A percentile compares a stretch with the other conserved stretches of the same genome.
These are phyloP conservation scores for Drosophila burlai DNA, from an alignment of 1,140 invertebrate species.

Conservation along the genomic window DNA sequence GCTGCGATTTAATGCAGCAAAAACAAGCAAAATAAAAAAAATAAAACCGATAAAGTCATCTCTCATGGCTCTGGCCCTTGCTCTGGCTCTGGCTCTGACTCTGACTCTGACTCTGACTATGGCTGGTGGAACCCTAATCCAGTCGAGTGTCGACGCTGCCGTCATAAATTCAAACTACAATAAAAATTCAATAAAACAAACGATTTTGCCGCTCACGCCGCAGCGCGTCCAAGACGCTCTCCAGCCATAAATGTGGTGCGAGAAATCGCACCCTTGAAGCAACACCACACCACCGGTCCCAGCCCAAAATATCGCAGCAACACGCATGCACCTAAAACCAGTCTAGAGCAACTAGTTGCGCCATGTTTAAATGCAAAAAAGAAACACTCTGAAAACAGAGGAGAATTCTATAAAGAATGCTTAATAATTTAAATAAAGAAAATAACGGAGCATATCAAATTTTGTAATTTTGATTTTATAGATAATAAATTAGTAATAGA, in stretches of 20 bases:
- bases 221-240: constrained; percentile 41
- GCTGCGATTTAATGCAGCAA: constrained; percentile 81
- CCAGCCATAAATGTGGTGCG: constrained; percentile 47
- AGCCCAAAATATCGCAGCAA: constrained; percentile 25
- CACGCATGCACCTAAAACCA: constrained; percentile 36
- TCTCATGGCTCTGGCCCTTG: constrained; percentile 13
- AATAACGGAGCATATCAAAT: too few species aligned
- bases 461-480: too few species aligned
- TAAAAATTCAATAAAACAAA: constrained; percentile 84
- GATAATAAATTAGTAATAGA: too few species aligned
- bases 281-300: constrained; percentile 8
- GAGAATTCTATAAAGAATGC: background rate
- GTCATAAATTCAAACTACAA: constrained; percentile 83
- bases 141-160: constrained; percentile 65
- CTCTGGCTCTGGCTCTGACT: background rate
- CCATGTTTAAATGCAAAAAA: constrained; percentile 45
- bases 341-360: constrained; percentile 72
- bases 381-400: background rate
- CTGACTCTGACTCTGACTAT: constrained; percentile 4
- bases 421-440: background rate
- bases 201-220: constrained; percentile 57
- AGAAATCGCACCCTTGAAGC: constrained; percentile 41
- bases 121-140: constrained; percentile 69
- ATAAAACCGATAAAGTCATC: constrained; percentile 79
- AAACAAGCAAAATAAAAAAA: constrained; percentile 44